Conservation (phyloP, 2,888 invertebrate species). For the Ctenicera cuprea region DNA sequence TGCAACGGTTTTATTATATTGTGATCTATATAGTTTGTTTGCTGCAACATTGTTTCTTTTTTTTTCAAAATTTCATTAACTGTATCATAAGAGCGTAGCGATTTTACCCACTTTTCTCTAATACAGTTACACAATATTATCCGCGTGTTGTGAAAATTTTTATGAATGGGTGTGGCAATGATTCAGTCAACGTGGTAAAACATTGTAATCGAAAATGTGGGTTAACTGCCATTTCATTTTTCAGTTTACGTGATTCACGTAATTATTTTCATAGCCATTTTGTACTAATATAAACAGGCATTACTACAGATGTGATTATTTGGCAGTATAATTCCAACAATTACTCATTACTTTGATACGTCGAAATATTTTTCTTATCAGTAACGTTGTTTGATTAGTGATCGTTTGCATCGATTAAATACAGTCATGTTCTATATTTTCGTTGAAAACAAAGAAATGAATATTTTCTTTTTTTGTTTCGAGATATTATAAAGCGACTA, state of each 20-base stretch:
- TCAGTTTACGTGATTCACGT: neutral
- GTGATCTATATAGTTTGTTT: too few species aligned
- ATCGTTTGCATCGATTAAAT: neutral
- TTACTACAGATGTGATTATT: neutral
- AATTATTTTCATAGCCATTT: neutral
- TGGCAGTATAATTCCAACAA: neutral
- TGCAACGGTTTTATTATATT: too few species aligned
- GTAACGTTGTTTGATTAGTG: constrained; percentile 22
- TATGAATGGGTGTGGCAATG: neutral
- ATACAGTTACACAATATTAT: too few species aligned
- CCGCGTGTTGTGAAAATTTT: too few species aligned
- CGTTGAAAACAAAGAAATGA: too few species aligned
- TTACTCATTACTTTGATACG: constrained; percentile 3
- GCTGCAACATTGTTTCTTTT: too few species aligned
- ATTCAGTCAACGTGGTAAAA: neutral
- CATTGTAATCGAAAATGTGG: neutral
- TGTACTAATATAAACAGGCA: neutral
- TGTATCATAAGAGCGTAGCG: too few species aligned
- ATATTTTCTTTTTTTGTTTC: neutral
- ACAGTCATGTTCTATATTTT: neutral
- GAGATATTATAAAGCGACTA: too few species aligned
- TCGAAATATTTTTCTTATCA: constrained; percentile 26
- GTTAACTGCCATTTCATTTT: too few species aligned
- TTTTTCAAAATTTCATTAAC: too few species aligned
- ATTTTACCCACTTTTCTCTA: too few species aligned